Percentiles rank a stretch among this genome's conserved stretches.
These are phyloP conservation scores for Cassiopea andromeda DNA, from an alignment of 30 jellyfish, hydroid and myxozoan species.

Conservation along the genomic window DNA sequence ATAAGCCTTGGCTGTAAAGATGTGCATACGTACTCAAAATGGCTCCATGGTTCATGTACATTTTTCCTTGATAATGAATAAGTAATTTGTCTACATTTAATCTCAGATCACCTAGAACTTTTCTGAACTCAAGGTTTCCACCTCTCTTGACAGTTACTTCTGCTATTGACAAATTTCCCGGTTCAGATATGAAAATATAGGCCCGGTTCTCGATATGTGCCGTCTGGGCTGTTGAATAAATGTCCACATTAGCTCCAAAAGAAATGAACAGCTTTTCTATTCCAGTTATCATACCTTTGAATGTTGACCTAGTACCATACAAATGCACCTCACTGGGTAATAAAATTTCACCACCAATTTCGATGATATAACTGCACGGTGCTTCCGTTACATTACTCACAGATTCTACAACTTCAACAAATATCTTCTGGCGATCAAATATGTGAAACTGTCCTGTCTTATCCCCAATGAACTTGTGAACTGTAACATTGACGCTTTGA, in stretches of 20 bases:
- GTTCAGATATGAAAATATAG: conserved; percentile 44
- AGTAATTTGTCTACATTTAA: conserved; percentile 34
- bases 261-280: conserved; percentile 45
- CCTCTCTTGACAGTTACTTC: conserved; percentile 41
- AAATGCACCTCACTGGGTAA: conserved; percentile 73
- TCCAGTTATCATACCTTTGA: conserved; percentile 65
- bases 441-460: conserved; percentile 76
- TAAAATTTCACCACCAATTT: conserved; percentile 62
- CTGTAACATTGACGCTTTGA: conserved; percentile 63
- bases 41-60: conserved; percentile 58
- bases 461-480: conserved; percentile 67
- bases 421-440: conserved; percentile 67
- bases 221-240: conserved; percentile 67
- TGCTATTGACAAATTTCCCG: conserved; percentile 67
- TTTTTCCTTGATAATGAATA: conserved; percentile 63
- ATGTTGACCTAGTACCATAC: conserved; percentile 64
- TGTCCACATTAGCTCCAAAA: conserved; percentile 64
- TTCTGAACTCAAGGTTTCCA: conserved; percentile 56
- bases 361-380: conserved; percentile 65
- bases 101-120: conserved; percentile 29
- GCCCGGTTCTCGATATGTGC: conserved; percentile 47
- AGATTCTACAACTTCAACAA: conserved; percentile 71
- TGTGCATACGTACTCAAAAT: conserved; percentile 54
- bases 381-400: conserved; percentile 66
- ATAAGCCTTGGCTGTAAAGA: conserved; percentile 59